Base-by-base conservation (phyloP, 2,113 vertebrate genomes). In the Procavia capensis region DNA sequence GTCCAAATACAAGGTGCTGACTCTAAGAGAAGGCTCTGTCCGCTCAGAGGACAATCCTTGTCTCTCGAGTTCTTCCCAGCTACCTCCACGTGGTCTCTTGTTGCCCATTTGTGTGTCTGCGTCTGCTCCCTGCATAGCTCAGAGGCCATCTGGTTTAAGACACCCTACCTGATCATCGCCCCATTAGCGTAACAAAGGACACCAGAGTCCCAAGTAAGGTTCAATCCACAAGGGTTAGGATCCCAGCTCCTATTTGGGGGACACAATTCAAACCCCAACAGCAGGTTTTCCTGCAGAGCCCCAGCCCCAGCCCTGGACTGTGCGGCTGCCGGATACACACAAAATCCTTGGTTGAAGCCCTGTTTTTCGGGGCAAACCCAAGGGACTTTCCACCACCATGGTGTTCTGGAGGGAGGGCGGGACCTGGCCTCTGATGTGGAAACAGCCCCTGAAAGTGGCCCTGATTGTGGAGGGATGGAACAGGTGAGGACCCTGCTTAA, bases 251-350 rank as follows among this genome's bases (percentile, higher is more conserved):
- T 16, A 17, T 66, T 11, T 34, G 29, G 31, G 9, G 63, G 31
- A 34, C 29, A 66, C 31, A 16, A 17, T 66, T 66, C 29, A 66
- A 34, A 34, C 29, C 63, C 13, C 11, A 27, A 64, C 61, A 63
- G 61, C n/a, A 36, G 10, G 76, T 22, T 29, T 8, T 31, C 24
- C 70, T 39, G 78, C 54, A n/a, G 78, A 57, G 70, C 31, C 1
- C 4, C 2, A 47, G n/a, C 2, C n/a, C 27, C 13, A 6, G 43
- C 34, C 31, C 20, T 0, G 13, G 24, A 24, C 59, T 2, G 0
- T 2, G 0, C 0, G 11, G 47, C 34, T 6, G 5, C 59, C 66
- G 39, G 50, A 20, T 0, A 0, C 29, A 4, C 16, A 24, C 31
- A 50, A 43, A 25, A 39, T 25, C 59, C 39, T 5, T 13, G 41